These are phyloP conservation scores for Lepidurus apus DNA, from an alignment of 1,140 invertebrate species.

Conservation along the genomic window DNA sequence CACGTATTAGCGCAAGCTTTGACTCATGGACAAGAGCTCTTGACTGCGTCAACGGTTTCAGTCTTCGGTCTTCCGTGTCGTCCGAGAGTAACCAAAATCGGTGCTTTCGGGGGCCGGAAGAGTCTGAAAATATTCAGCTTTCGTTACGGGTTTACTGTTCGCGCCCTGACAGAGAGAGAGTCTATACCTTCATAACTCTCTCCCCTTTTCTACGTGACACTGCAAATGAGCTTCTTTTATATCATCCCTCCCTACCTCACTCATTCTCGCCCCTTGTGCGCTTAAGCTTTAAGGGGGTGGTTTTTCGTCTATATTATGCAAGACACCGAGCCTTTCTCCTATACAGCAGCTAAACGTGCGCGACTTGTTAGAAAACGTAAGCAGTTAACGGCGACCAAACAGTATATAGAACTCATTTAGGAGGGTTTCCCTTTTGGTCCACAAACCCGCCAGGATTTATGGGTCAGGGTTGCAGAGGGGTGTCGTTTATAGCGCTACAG, in stretches of 20 bases:
- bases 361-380: background rate
- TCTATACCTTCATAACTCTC: background rate
- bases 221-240: conserved; percentile 15
- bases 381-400: background rate
- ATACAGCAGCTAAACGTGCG: background rate
- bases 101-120: background rate
- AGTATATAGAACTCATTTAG: background rate
- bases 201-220: conserved; percentile 5
- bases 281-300: background rate
- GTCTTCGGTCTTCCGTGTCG: too few species aligned
- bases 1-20: too few species aligned
- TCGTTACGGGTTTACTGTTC: background rate
- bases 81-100: too few species aligned
- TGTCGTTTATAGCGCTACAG: conserved; percentile 10
- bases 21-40: too few species aligned
- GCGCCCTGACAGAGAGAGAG: background rate
- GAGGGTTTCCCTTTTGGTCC: background rate
- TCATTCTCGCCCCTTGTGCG: background rate
- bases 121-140: background rate
- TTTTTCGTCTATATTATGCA: background rate
- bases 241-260: conserved; percentile 2
- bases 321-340: background rate
- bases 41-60: too few species aligned
- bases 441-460: background rate
- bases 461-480: background rate